These are phyloP conservation scores for Patagioenas fasciata DNA, from an alignment of 2,113 vertebrate genomes.

Conservation along the genomic window DNA sequence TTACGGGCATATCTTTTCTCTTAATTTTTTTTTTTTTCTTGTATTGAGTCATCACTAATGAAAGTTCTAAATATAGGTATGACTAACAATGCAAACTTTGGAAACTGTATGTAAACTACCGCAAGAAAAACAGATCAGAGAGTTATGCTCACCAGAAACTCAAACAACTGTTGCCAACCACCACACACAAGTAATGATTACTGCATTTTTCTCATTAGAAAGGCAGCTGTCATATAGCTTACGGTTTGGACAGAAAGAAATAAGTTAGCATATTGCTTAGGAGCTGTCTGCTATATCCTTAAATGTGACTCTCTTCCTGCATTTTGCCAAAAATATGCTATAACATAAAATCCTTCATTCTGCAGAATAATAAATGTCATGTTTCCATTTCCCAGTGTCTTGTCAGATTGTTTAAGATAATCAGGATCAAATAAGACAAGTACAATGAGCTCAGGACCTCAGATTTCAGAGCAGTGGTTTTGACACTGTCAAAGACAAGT, in stretches of 20 bases:
- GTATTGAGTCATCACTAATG: constrained; percentile 62
- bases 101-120: constrained; percentile 69
- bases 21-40: constrained; percentile 25
- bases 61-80: constrained; percentile 76
- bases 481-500: background rate
- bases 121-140: constrained; percentile 70
- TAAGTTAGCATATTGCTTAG: constrained; percentile 68
- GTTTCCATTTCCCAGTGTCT: constrained; percentile 48
- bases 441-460: constrained; percentile 12
- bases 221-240: constrained; percentile 55
- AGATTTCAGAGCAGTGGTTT: background rate
- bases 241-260: constrained; percentile 44
- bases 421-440: constrained; percentile 37
- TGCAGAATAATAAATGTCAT: constrained; percentile 57
- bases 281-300: constrained; percentile 54
- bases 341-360: constrained; percentile 52
- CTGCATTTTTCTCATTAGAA: constrained; percentile 43
- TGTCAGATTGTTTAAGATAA: constrained; percentile 57
- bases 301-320: constrained; percentile 19
- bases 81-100: constrained; percentile 74
- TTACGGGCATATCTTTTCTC: constrained; percentile 22
- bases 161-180: constrained; percentile 51
- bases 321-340: constrained; percentile 62
- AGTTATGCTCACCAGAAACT: constrained; percentile 47
- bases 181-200: constrained; percentile 46